phyloP scores from a whole-genome alignment of 1,140 invertebrate genomes.

The Brachystomella parvula region DNA sequence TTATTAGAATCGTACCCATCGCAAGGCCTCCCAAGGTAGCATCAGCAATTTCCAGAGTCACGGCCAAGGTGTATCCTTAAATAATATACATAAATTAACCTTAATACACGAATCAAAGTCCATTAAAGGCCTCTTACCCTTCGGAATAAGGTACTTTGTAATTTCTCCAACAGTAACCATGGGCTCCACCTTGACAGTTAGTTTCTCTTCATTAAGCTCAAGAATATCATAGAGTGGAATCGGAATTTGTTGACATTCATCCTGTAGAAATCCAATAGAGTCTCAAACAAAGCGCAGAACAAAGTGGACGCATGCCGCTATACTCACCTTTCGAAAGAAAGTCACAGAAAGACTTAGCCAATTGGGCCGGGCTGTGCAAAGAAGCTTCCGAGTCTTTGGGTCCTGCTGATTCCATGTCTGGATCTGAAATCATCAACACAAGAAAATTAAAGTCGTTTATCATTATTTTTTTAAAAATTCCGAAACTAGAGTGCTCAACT shows the following conservation, averaged over 20 bases:
- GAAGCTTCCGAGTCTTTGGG: constrained; percentile 46
- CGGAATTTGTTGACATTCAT: constrained; percentile 53
- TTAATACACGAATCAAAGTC: constrained; percentile 15
- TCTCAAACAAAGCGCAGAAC: neutral
- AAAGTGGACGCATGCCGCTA: neutral
- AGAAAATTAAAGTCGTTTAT: no score
- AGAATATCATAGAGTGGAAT: constrained; percentile 53
- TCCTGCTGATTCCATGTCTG: constrained; percentile 53
- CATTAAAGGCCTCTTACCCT: constrained; percentile 35
- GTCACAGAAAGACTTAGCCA: constrained; percentile 59
- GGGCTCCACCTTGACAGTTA: constrained; percentile 48
- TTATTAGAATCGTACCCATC: no score
- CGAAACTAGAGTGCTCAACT: no score
- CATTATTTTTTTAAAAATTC: no score
- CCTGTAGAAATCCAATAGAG: constrained; percentile 38
- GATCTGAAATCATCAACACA: constrained; percentile 42
- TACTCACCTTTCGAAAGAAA: constrained; percentile 52
- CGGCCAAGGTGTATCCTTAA: constrained; percentile 50
- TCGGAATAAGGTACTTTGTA: constrained; percentile 47
- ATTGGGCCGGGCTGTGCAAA: constrained; percentile 58
- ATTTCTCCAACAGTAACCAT: constrained; percentile 51
- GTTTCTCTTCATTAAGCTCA: constrained; percentile 45
- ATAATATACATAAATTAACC: neutral
- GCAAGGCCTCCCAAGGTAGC: constrained; percentile 52
- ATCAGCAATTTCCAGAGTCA: constrained; percentile 51